These are phyloP conservation scores for Hybognathus amarus DNA, from an alignment of 2,797 vertebrate species.

Conservation along the genomic window DNA sequence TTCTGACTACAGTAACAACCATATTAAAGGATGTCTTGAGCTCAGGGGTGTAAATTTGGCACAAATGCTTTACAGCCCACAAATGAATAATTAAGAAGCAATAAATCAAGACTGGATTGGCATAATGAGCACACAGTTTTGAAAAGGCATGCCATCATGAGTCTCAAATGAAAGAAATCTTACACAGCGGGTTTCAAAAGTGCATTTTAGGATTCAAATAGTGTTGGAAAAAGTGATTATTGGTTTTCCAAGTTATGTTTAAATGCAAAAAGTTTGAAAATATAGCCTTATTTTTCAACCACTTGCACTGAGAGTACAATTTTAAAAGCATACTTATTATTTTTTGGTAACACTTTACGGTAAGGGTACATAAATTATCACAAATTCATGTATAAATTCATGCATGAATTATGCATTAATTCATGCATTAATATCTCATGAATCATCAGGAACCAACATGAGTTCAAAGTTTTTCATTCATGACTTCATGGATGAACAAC, in stretches of 20 bases:
- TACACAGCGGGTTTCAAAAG: not conserved
- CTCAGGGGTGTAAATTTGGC: constrained; percentile 60
- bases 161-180: constrained; percentile 25
- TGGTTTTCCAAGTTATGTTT: not conserved
- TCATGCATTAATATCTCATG: too few species aligned
- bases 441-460: too few species aligned
- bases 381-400: too few species aligned
- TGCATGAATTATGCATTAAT: too few species aligned
- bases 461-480: too few species aligned
- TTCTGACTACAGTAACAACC: constrained; percentile 57
- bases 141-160: constrained; percentile 41
- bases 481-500: too few species aligned
- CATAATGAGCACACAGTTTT: constrained; percentile 60
- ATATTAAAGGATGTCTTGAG: constrained; percentile 56
- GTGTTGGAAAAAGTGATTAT: not conserved
- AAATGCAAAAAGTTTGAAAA: not conserved
- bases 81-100: constrained; percentile 66
- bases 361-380: too few species aligned
- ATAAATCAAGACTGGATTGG: constrained; percentile 63
- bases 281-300: not conserved
- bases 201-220: not conserved
- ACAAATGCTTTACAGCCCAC: constrained; percentile 62
- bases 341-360: too few species aligned
- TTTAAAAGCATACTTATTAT: not conserved
- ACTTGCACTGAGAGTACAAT: not conserved